Conservation (phyloP, 2,113 vertebrate species). For the Tamias sibiricus region DNA sequence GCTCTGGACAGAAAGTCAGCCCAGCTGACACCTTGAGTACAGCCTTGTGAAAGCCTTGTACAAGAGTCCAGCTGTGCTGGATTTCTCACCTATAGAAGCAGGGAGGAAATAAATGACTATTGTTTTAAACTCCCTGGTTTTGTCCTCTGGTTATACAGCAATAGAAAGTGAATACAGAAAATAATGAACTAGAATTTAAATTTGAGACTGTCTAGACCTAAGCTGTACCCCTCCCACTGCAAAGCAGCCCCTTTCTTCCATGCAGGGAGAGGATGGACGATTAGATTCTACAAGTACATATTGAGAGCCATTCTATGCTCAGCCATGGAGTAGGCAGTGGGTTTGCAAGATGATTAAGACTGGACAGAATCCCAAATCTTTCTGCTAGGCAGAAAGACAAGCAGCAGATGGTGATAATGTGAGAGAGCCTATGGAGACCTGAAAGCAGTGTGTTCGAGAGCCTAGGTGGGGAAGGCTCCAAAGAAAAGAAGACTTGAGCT, state of each 20-base stretch:
- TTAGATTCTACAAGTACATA: not conserved
- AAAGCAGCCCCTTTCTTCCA: not conserved
- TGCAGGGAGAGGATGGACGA: not conserved
- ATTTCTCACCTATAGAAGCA: not conserved
- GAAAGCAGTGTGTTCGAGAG: accelerated
- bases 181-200: not conserved
- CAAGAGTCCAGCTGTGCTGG: not conserved
- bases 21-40: not conserved
- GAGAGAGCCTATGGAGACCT: accelerated
- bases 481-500: not conserved
- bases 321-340: not conserved
- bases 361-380: not conserved
- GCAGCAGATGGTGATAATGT: not conserved
- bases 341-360: not conserved
- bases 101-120: not conserved
- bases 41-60: not conserved
- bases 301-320: not conserved
- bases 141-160: not conserved
- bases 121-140: not conserved
- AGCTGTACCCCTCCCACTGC: no score
- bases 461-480: not conserved
- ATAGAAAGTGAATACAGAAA: not conserved
- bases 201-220: not conserved
- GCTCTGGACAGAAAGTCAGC: not conserved
- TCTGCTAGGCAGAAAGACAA: not conserved